Conservation (phyloP, 2,888 invertebrate species). For the Neelides folsomi region DNA sequence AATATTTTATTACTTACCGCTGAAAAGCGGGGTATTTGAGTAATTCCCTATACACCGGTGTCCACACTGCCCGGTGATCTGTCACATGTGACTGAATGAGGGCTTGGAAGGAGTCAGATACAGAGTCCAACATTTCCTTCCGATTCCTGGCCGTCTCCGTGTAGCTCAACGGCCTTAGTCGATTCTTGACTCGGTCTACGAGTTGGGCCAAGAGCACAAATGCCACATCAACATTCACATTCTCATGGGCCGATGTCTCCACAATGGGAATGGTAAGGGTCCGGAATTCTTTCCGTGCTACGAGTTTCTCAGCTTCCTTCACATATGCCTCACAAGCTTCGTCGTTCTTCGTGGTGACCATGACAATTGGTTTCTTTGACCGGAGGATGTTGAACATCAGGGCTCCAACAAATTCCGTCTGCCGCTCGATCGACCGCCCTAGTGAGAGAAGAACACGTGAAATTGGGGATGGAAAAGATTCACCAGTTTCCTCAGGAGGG, state of each 20-base stretch:
- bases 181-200: conserved; percentile 76
- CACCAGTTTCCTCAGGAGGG: no score
- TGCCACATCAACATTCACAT: conserved; percentile 87
- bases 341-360: conserved; percentile 93
- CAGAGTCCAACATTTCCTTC: conserved; percentile 75
- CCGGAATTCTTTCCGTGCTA: conserved; percentile 81
- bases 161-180: conserved; percentile 57
- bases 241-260: conserved; percentile 90
- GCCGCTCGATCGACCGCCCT: conserved; percentile 39
- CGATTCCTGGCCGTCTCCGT: conserved; percentile 71
- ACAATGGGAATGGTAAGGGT: conserved; percentile 66
- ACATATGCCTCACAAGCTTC: conserved; percentile 75
- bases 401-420: conserved; percentile 71
- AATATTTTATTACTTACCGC: conserved; percentile 10
- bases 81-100: conserved; percentile 69
- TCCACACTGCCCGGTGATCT: conserved; percentile 65
- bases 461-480: neutral
- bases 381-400: conserved; percentile 75
- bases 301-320: conserved; percentile 75
- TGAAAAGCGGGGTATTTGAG: conserved; percentile 33
- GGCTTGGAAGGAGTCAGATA: conserved; percentile 78
- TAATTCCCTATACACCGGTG: conserved; percentile 31
- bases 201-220: conserved; percentile 80
- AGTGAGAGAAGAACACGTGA: neutral
- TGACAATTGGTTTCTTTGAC: conserved; percentile 85